Evolutionary conservation across 1,140 invertebrate genomes (phyloP), one percentile per base, ranked within the genome.

Genomic region (Drosophila mayri): DNA sequence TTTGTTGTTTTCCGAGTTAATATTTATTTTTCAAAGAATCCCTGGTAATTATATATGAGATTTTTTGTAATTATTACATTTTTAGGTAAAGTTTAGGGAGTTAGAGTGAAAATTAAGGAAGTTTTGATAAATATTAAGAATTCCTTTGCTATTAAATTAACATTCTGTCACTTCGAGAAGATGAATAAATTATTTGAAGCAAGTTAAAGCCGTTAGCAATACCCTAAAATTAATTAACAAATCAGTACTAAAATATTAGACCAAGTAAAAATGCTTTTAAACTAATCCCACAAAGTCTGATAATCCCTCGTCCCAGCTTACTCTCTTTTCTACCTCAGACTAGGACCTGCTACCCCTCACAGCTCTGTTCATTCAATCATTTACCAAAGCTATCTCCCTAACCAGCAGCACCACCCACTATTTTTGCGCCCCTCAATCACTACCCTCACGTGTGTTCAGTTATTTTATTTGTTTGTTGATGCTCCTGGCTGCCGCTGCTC

Each of bases 401-500:
- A 22, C 16, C 32, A 14, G 37, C 49, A 38, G 16, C 49, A 40
- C 11, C 62, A 22, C 20, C 30, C 52, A 43, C 28, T 44, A 22
- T 38, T 35, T 37, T 35, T 7, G 3, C 20, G 12, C 37, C 59
- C 14, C 61, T 30, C 65, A 59, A 59, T 61, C 67, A 61, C 70
- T 30, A n/a, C 57, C 77, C 81, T 74, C 74, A 87, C 75, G 82
- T 76, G 40, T 30, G 35, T 46, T 66, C 58, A 75, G 82, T 70
- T 87, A 82, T 87, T 82, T 82, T 79, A 81, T 86, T 86, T 80
- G 62, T 59, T 44, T 85, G 81, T 68, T 79, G 81, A 9, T 49
- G 20, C 3, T 76, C 80, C 25, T 49, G 20, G 16, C 37, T 28
- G 65, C 22, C 3, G 66, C 10, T 59, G 25, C 50, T 43, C n/a